These are phyloP conservation scores for Pseudomyrmex concolor DNA, from an alignment of 1,140 invertebrate species.

Conservation along the genomic window DNA sequence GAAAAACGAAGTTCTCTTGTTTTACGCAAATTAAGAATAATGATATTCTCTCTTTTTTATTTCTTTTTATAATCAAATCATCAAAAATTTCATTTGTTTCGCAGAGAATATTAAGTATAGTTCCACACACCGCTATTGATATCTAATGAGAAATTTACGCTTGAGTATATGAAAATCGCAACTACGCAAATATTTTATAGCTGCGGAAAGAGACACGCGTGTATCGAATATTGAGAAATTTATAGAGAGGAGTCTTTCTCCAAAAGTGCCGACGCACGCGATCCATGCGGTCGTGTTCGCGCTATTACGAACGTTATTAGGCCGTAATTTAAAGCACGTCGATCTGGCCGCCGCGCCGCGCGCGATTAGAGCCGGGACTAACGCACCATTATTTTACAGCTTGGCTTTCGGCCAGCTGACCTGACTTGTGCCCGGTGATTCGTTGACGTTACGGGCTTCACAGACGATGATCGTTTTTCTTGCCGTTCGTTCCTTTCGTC, in stretches of 20 bases:
- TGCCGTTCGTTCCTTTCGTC: conserved; percentile 22
- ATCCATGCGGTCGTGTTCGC: conserved; percentile 24
- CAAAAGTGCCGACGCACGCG: conserved; percentile 20
- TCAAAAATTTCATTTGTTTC: not conserved
- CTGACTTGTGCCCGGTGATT: conserved; percentile 50
- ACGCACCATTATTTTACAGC: conserved; percentile 69
- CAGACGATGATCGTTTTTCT: conserved; percentile 27
- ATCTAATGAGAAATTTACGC: not conserved
- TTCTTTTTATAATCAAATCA: not conserved
- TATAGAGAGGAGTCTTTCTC: not conserved
- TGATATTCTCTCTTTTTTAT: no score
- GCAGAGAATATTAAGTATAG: not conserved
- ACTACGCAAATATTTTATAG: conserved; percentile 1
- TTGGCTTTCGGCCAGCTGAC: conserved; percentile 67
- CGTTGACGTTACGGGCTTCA: conserved; percentile 66
- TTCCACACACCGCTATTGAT: no score
- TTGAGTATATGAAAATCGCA: not conserved
- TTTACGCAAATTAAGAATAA: no score
- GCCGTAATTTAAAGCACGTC: conserved; percentile 68
- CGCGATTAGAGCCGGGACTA: conserved; percentile 66
- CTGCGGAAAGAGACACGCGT: not conserved
- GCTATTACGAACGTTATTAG: conserved; percentile 64
- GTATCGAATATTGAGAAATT: conserved; percentile 12
- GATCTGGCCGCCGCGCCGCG: conserved; percentile 32
- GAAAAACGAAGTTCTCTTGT: not conserved